Conservation (phyloP, 1,140 invertebrate genomes). For the Planococcus citri region DNA sequence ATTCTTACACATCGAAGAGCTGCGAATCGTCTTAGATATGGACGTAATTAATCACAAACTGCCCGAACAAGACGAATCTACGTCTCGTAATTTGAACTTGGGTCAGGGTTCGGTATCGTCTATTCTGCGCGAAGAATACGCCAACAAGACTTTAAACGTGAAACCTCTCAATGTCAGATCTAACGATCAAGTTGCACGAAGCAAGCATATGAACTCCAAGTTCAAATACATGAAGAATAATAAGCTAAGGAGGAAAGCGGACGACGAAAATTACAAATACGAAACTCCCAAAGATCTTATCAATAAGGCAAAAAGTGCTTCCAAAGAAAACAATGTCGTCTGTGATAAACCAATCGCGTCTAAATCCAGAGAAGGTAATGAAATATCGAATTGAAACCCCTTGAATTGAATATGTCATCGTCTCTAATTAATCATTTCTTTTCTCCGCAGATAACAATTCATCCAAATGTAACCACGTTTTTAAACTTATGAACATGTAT, state of each 20-base stretch:
- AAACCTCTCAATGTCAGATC: background rate
- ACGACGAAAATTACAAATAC: slow-evolving; percentile 1
- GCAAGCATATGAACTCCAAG: background rate
- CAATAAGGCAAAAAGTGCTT: background rate
- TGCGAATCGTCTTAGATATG: slow-evolving; percentile 12
- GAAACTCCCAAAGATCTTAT: slow-evolving; percentile 1
- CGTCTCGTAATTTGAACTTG: too few relatives aligned
- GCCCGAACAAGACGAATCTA: too few relatives aligned
- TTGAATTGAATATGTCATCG: background rate
- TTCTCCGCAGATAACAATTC: background rate
- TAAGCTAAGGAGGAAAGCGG: background rate
- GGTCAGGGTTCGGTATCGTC: too few relatives aligned
- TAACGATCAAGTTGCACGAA: background rate
- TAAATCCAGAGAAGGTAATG: background rate
- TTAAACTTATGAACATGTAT: background rate
- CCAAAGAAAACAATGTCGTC: background rate
- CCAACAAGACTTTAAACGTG: background rate
- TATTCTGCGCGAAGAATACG: background rate
- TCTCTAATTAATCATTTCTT: background rate
- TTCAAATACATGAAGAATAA: background rate
- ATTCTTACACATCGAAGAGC: background rate
- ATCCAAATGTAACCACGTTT: background rate
- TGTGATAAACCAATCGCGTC: background rate
- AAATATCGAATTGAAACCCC: too few relatives aligned
- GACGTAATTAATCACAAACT: background rate